Evolutionary conservation across 2,113 vertebrate species (phyloP).

Genomic region (Pomatostomus ruficeps): DNA sequence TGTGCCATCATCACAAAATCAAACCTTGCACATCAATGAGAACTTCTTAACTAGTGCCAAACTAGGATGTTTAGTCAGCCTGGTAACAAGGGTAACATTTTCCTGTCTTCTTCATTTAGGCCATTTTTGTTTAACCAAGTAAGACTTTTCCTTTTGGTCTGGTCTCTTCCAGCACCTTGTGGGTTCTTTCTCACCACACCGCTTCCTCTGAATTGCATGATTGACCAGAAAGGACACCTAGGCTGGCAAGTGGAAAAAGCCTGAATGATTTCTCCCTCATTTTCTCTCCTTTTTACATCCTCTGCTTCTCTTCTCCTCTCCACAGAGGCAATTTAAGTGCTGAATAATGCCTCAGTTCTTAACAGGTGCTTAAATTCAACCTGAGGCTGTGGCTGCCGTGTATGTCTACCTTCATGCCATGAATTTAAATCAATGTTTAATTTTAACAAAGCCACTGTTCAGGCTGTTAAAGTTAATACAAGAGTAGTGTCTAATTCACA

Average conservation of each 20-base stretch:
- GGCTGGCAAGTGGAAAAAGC: neutral
- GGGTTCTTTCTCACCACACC: neutral
- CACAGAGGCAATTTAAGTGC: neutral
- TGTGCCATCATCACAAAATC: neutral
- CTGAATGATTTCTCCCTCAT: neutral
- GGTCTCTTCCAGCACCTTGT: neutral
- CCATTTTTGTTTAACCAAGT: neutral
- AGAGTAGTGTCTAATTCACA: neutral
- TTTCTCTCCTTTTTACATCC: neutral
- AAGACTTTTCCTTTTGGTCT: neutral
- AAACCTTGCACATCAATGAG: neutral
- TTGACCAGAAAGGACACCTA: neutral
- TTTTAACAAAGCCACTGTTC: no score
- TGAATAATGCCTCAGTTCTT: neutral
- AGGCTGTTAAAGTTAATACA: neutral
- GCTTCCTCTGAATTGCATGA: neutral
- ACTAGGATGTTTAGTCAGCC: neutral
- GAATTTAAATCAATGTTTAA: neutral
- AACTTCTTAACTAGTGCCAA: neutral
- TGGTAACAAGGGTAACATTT: neutral
- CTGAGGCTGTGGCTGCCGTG: neutral
- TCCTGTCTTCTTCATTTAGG: neutral
- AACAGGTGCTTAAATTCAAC: neutral
- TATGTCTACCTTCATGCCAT: neutral
- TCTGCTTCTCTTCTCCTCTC: neutral